These are phyloP conservation scores for Xylota segnis DNA, from an alignment of 2,888 invertebrate genomes.

Conservation along the genomic window DNA sequence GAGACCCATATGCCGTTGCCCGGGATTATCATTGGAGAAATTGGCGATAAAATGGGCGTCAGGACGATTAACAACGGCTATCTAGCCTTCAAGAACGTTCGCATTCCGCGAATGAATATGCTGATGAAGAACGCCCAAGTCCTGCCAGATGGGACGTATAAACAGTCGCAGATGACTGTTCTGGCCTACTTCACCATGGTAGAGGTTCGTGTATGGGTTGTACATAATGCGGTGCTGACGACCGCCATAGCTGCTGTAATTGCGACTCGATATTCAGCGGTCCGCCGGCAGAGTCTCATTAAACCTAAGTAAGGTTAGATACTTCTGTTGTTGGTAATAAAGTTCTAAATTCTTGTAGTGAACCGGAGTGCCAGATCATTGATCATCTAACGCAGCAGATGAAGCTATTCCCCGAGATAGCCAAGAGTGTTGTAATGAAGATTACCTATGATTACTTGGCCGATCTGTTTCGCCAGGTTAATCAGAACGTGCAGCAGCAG, in stretches of 20 bases:
- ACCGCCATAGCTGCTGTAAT: constrained; percentile 93
- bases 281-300: constrained; percentile 94
- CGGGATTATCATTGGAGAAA: constrained; percentile 96
- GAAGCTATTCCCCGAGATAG: constrained; percentile 93
- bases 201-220: constrained; percentile 93
- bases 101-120: constrained; percentile 95
- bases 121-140: constrained; percentile 96
- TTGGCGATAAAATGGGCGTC: constrained; percentile 97
- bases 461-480: constrained; percentile 90
- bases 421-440: constrained; percentile 91
- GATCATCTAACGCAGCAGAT: constrained; percentile 98
- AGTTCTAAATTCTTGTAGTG: constrained; percentile 85
- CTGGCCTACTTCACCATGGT: constrained; percentile 95
- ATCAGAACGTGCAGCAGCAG: constrained; percentile 91
- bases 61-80: constrained; percentile 96
- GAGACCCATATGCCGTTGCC: constrained; percentile 93
- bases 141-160: constrained; percentile 95
- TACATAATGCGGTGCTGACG: constrained; percentile 89
- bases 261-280: constrained; percentile 95
- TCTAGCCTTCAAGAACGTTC: constrained; percentile 92
- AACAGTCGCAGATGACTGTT: constrained; percentile 91
- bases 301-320: constrained; percentile 88
- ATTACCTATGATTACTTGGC: constrained; percentile 89
- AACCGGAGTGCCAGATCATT: constrained; percentile 94
- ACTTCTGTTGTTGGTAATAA: not conserved